Base-by-base conservation (phyloP, 2,113 vertebrate species). In the Sitta europaea region DNA sequence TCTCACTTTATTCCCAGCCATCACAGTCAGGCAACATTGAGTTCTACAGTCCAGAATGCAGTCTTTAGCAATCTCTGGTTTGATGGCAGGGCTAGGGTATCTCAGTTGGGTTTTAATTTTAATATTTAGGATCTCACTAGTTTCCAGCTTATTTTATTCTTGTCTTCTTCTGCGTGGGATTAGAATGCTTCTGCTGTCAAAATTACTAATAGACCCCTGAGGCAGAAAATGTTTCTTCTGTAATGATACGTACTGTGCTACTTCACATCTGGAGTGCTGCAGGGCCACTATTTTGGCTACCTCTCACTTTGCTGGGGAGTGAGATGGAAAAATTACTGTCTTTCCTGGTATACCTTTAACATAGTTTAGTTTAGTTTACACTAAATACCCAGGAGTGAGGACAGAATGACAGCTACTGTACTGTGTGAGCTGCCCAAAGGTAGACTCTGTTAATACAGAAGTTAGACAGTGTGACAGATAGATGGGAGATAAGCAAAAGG, bases 341-440 rank as follows among this genome's bases (percentile, higher is more conserved):
- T 96, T 90, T 91, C 86, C 71, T 94, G 81, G 92, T 95, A 89
- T 90, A 97, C 81, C 84, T 97, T 95, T 94, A 96, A 48, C 96
- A 97, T 97, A 98, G 96, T 98, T 98, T 88, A 97, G 97, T 93
- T 97, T 88, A 94, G 96, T 93, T 98, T 98, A 96, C 97, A 97
- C 96, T 96, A 97, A 96, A 97, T 97, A 97, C 94, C 95, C 90
- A 55, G 91, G 92, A 97, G 97, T 97, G 97, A 97, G 92, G 97
- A 97, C 94, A 98, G 98, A 98, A 98, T 98, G 98, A 98, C 98
- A 98, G 98, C 96, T 97, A 96, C 96, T 97, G 77, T 97, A 96
- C 94, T 96, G 66, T 97, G 97, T 97, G 96, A 98, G 94, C 96
- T 95, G 98, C 98, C 98, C 97, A 98, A 98, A 98, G 98, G 98